A percentile compares a stretch with the other conserved stretches of the same genome.
Conservation (phyloP, 2,888 invertebrate genomes). For the Brachyopa scutellaris region DNA sequence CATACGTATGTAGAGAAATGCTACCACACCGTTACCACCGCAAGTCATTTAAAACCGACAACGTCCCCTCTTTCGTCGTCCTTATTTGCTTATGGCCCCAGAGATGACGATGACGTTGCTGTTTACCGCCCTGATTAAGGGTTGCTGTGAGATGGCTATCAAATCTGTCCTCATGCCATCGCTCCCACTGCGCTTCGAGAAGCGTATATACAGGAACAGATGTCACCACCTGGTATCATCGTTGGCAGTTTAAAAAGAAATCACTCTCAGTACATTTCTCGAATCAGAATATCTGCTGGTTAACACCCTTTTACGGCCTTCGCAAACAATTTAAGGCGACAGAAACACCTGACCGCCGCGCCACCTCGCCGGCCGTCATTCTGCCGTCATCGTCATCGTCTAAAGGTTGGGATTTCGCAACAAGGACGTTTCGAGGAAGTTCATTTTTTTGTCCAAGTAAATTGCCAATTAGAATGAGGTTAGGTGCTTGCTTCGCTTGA, state of each 20-base stretch:
- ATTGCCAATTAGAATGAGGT: constrained; percentile 71
- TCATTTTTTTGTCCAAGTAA: constrained; percentile 38
- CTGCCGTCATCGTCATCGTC: constrained; percentile 4
- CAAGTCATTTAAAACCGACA: constrained; percentile 61
- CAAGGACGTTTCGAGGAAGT: constrained; percentile 51
- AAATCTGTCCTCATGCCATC: constrained; percentile 29
- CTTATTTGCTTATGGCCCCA: constrained; percentile 55
- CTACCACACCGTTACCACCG: constrained; percentile 35
- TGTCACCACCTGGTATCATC: constrained; percentile 67
- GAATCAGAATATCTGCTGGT: constrained; percentile 68
- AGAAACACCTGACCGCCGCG: constrained; percentile 61
- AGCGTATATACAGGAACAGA: constrained; percentile 49
- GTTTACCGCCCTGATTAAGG: constrained; percentile 69
- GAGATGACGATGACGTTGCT: constrained; percentile 51
- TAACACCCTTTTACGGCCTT: constrained; percentile 71
- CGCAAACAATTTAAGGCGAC: constrained; percentile 70
- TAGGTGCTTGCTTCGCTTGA: constrained; percentile 62
- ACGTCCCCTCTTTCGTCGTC: constrained; percentile 11
- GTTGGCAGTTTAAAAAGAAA: constrained; percentile 40
- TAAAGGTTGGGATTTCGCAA: background rate
- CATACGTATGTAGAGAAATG: background rate
- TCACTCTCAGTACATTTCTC: constrained; percentile 51
- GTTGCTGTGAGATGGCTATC: constrained; percentile 53
- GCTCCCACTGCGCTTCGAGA: background rate
- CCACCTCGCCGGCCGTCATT: background rate